Percentiles rank a stretch among this genome's conserved stretches.
Evolutionary conservation across 2,113 vertebrate species (phyloP).

Genomic region (Dunckerocampus dactyliophorus): DNA sequence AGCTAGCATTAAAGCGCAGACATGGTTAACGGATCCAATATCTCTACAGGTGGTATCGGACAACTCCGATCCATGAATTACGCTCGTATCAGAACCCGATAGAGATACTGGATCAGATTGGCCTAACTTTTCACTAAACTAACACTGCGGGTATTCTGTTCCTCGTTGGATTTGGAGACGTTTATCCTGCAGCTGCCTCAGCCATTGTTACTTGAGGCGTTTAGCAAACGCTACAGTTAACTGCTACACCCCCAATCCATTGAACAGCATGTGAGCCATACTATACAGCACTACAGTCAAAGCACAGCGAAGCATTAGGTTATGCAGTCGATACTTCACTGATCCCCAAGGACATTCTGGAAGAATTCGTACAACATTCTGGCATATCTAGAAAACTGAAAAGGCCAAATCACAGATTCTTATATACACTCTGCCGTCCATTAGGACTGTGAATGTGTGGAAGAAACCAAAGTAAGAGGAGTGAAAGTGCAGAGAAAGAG

Average conservation of each 20-base stretch:
- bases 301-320: not conserved
- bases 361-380: not conserved
- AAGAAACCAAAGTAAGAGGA: not conserved
- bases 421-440: not conserved
- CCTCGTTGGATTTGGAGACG: not conserved
- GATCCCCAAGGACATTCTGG: not conserved
- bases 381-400: not conserved
- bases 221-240: not conserved
- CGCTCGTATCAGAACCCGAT: no score
- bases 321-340: not conserved
- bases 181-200: not conserved
- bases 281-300: not conserved
- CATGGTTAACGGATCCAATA: no score
- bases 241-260: not conserved
- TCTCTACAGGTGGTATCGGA: no score
- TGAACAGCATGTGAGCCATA: no score
- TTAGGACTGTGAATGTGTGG: not conserved
- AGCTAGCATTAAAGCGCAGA: no score
- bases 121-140: no score
- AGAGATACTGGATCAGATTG: not conserved
- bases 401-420: not conserved
- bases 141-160: no score
- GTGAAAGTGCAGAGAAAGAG: not conserved
- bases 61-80: no score
- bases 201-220: no score